Conservation (phyloP, 2,797 vertebrate genomes). For the Crenichthys baileyi region DNA sequence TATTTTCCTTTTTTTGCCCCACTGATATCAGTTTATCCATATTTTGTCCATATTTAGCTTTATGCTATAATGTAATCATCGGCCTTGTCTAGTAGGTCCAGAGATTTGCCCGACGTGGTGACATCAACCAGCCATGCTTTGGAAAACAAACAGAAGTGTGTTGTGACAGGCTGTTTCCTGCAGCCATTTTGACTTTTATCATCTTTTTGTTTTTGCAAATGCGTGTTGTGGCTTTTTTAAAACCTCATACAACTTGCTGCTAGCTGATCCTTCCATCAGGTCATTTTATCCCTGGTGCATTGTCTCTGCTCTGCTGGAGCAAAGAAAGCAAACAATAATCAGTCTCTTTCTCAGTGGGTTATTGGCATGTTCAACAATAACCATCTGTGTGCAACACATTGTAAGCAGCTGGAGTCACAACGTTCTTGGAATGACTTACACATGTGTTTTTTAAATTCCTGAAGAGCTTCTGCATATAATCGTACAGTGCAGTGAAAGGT, state of each 20-base stretch:
- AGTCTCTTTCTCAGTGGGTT: slow-evolving; percentile 22
- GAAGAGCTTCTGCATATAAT: neutral
- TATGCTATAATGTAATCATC: neutral
- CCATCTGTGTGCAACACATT: slow-evolving; percentile 2
- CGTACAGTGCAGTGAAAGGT: neutral
- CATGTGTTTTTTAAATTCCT: neutral
- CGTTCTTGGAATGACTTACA: neutral
- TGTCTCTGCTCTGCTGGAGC: slow-evolving; percentile 21
- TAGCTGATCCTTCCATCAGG: slow-evolving; percentile 46
- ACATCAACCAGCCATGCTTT: neutral
- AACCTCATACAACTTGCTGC: slow-evolving; percentile 36
- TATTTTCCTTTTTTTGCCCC: too few species aligned
- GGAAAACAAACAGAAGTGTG: slow-evolving; percentile 54
- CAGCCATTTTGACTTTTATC: slow-evolving; percentile 27
- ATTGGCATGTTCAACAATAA: neutral
- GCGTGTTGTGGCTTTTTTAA: slow-evolving; percentile 32
- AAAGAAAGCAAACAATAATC: slow-evolving; percentile 47
- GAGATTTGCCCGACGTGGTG: slow-evolving; percentile 12
- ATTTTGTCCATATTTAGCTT: too few species aligned
- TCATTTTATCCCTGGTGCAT: slow-evolving; percentile 38
- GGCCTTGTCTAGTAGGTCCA: slow-evolving; percentile 10
- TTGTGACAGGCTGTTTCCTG: slow-evolving; percentile 61
- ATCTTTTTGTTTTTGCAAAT: slow-evolving; percentile 28
- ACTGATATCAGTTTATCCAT: too few species aligned
- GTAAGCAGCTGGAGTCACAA: neutral